Percentiles rank a stretch among this genome's conserved stretches.
phyloP scores from a whole-genome alignment of 1,140 invertebrate genomes.

The Scaptomyza pallida region DNA sequence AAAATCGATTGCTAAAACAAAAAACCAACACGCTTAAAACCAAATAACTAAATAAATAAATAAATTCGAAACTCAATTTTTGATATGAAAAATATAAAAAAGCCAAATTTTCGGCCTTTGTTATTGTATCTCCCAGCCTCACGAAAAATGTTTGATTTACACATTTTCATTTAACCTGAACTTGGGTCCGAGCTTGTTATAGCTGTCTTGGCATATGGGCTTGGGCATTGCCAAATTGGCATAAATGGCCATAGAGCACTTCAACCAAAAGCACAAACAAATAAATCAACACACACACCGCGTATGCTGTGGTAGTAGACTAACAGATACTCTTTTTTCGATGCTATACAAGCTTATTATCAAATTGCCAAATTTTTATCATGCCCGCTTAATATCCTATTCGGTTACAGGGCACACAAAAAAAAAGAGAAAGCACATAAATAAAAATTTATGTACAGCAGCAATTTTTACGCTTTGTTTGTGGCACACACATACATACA shows the following conservation, averaged over 20 bases:
- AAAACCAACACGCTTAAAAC: conserved; percentile 19
- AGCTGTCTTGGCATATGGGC: conserved; percentile 25
- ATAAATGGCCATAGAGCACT: conserved; percentile 59
- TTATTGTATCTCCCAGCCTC: conserved; percentile 8
- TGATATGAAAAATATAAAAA: neutral
- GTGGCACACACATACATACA: too few species aligned
- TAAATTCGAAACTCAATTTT: neutral
- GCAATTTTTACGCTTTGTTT: conserved; percentile 43
- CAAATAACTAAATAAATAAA: conserved; percentile 6
- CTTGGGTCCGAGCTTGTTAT: conserved; percentile 38
- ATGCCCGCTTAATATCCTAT: neutral
- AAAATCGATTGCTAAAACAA: conserved; percentile 30
- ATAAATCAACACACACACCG: conserved; percentile 64
- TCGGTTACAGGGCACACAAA: conserved; percentile 17
- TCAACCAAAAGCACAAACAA: conserved; percentile 68
- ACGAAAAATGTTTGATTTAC: conserved; percentile 66
- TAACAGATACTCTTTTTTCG: conserved; percentile 10
- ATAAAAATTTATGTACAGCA: conserved; percentile 57
- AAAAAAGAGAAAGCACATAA: conserved; percentile 41
- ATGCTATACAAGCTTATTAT: neutral
- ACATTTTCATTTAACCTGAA: conserved; percentile 47
- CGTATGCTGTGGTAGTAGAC: neutral
- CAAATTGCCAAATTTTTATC: neutral
- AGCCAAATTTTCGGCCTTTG: neutral
- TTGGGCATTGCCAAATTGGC: conserved; percentile 67